These are phyloP conservation scores for Drosophila paulistorum DNA, from an alignment of 1,140 invertebrate species.

Conservation along the genomic window DNA sequence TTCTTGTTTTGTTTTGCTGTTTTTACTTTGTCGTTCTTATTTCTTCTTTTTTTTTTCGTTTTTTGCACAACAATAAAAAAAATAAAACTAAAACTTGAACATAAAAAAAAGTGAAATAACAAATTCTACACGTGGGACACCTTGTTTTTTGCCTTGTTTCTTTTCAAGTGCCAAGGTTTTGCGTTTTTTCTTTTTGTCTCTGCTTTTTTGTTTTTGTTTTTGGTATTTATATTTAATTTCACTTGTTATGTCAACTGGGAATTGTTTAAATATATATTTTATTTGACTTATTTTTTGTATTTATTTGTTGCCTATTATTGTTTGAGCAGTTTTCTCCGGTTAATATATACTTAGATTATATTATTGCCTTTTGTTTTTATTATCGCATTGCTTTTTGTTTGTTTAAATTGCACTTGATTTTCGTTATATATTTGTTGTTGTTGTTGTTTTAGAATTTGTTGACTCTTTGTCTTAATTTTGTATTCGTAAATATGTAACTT, in stretches of 20 bases:
- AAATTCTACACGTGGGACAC: conserved; percentile 13
- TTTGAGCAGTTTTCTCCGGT: conserved; percentile 1
- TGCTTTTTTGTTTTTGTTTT: conserved; percentile 16
- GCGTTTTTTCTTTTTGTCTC: background rate
- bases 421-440: conserved; percentile 1
- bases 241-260: conserved; percentile 6
- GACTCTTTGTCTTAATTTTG: conserved; percentile 14
- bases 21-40: conserved; percentile 2
- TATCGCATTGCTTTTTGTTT: conserved; percentile 1
- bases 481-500: background rate
- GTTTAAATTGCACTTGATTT: conserved; percentile 7
- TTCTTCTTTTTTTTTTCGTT: background rate
- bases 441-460: background rate
- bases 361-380: conserved; percentile 2
- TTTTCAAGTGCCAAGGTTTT: conserved; percentile 11
- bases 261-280: background rate
- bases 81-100: conserved; percentile 21
- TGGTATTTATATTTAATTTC: background rate
- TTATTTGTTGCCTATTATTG: background rate
- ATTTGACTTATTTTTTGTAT: background rate
- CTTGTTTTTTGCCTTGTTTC: conserved; percentile 10
- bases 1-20: conserved; percentile 5
- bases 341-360: background rate
- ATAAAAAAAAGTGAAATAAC: conserved; percentile 19
- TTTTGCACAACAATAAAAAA: conserved; percentile 11